These are phyloP conservation scores for Episyrphus balteatus DNA, from an alignment of 1,140 invertebrate genomes.

Conservation along the genomic window DNA sequence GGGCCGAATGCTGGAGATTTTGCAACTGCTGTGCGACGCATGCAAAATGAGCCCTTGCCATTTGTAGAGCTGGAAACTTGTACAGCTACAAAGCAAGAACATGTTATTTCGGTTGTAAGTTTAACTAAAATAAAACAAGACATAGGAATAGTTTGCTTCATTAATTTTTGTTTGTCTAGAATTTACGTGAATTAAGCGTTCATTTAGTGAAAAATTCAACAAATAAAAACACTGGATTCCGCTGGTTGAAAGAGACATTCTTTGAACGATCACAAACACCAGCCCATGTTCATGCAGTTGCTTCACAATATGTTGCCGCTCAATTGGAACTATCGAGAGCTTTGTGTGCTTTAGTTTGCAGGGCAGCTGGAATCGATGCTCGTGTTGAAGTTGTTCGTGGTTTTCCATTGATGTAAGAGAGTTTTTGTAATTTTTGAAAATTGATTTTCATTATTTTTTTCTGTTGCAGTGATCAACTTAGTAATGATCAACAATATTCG, in stretches of 20 bases:
- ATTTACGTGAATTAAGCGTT: constrained; percentile 68
- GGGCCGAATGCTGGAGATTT: constrained; percentile 41
- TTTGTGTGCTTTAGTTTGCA: constrained; percentile 61
- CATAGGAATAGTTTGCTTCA: not conserved
- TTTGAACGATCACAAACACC: constrained; percentile 45
- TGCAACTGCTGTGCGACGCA: constrained; percentile 33
- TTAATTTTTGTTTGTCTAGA: constrained; percentile 39
- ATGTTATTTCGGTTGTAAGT: constrained; percentile 68
- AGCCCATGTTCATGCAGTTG: constrained; percentile 67
- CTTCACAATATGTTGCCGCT: constrained; percentile 64
- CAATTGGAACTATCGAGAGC: constrained; percentile 66
- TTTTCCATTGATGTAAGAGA: constrained; percentile 61
- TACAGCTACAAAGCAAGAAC: constrained; percentile 75
- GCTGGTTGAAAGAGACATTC: constrained; percentile 36
- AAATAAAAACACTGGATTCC: constrained; percentile 36
- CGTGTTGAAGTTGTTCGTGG: constrained; percentile 57
- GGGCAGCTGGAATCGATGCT: constrained; percentile 52
- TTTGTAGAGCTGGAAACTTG: constrained; percentile 75
- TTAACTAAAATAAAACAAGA: not conserved
- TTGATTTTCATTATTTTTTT: too few species aligned
- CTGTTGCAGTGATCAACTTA: constrained; percentile 56
- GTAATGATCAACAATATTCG: constrained; percentile 50
- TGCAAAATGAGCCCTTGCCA: constrained; percentile 48
- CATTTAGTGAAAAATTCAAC: constrained; percentile 59
- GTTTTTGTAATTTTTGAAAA: not conserved